phyloP scores from a whole-genome alignment of 2,888 invertebrate species.

The Drosophila pullipes region DNA sequence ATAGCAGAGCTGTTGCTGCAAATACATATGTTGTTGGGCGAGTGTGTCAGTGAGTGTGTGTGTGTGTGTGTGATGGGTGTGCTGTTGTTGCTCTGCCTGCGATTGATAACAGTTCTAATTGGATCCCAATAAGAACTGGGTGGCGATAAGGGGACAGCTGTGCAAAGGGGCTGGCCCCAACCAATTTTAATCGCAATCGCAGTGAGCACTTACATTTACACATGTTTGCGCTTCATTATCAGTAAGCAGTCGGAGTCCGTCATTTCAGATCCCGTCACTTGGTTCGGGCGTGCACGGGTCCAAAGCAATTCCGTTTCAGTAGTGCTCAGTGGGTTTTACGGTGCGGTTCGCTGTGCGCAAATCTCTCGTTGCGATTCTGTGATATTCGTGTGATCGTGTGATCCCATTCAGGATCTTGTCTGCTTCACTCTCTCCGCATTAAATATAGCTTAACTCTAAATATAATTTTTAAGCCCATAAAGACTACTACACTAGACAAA shows the following conservation, averaged over 20 bases:
- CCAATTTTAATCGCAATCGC: slow-evolving; percentile 73
- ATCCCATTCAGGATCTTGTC: slow-evolving; percentile 31
- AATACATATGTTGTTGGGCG: not conserved
- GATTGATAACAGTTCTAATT: slow-evolving; percentile 71
- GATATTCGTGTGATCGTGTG: slow-evolving; percentile 39
- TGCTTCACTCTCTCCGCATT: not conserved
- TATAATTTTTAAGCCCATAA: not conserved
- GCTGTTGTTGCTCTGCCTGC: slow-evolving; percentile 31
- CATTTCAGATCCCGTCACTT: slow-evolving; percentile 38
- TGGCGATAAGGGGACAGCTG: slow-evolving; percentile 3
- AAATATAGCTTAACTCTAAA: not conserved
- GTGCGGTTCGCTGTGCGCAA: slow-evolving; percentile 41
- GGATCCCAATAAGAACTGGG: slow-evolving; percentile 60
- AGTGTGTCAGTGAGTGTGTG: slow-evolving; percentile 11
- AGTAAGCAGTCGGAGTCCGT: slow-evolving; percentile 36
- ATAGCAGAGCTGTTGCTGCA: slow-evolving; percentile 20
- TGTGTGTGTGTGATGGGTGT: slow-evolving; percentile 12
- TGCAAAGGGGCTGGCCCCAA: slow-evolving; percentile 16
- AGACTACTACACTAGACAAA: not conserved
- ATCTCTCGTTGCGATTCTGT: slow-evolving; percentile 34
- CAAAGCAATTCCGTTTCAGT: slow-evolving; percentile 55
- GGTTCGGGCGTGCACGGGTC: slow-evolving; percentile 35
- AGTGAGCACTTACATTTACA: slow-evolving; percentile 73
- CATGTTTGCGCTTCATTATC: slow-evolving; percentile 71
- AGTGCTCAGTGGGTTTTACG: slow-evolving; percentile 56